Evolutionary conservation across 2,888 invertebrate species (phyloP).

Genomic region (Cosmorhoe ocellata): DNA sequence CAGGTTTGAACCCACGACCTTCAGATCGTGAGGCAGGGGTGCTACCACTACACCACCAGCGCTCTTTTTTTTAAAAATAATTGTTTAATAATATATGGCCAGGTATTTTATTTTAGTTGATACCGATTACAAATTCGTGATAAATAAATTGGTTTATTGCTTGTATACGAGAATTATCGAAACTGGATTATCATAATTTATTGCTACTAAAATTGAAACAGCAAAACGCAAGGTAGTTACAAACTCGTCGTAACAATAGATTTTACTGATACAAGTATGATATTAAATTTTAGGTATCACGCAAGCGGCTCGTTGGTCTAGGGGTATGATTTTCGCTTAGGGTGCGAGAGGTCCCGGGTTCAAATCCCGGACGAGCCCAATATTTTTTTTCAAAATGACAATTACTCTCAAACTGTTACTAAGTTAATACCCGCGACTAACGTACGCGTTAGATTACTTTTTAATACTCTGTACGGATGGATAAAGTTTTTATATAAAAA

Average conservation of each 20-base stretch:
- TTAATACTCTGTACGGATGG: too few species aligned
- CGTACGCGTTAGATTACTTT: too few species aligned
- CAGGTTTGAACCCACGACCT: too few species aligned
- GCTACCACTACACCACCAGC: too few species aligned
- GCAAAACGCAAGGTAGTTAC: constrained; percentile 10
- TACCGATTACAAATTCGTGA: not conserved
- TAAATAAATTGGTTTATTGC: constrained; percentile 8
- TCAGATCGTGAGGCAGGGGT: too few species aligned
- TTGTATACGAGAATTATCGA: constrained; percentile 13
- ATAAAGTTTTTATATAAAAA: too few species aligned
- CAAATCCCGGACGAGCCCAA: constrained; percentile 83
- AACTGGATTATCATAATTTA: constrained; percentile 22
- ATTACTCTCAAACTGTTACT: too few species aligned
- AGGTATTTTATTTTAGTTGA: too few species aligned
- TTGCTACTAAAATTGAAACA: constrained; percentile 9
- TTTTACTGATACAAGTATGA: not conserved
- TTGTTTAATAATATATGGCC: too few species aligned
- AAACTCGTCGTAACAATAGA: constrained; percentile 13
- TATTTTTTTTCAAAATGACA: constrained; percentile 5
- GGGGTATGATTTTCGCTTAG: constrained; percentile 83
- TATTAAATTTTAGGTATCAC: not conserved
- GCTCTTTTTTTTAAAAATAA: too few species aligned
- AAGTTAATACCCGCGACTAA: too few species aligned
- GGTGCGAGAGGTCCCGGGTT: constrained; percentile 83
- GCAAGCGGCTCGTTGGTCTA: constrained; percentile 78